Conservation (phyloP, 2,113 vertebrate genomes). For the Laticauda laticaudata region DNA sequence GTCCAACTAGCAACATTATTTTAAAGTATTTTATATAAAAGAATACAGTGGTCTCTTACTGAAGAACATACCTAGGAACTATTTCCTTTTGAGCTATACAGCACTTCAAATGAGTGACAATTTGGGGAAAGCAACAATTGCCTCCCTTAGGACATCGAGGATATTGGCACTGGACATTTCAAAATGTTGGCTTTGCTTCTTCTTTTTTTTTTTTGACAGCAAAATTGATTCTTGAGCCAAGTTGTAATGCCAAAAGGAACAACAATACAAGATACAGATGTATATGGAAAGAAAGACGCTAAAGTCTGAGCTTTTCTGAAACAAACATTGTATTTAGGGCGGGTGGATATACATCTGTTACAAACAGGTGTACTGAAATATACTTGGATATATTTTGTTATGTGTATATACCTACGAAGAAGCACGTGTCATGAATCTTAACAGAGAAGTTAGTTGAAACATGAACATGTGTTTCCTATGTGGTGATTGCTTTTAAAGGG, state of each 20-base stretch:
- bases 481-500: neutral
- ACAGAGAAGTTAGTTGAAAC: neutral
- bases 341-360: neutral
- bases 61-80: neutral
- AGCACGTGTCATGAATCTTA: neutral
- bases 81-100: neutral
- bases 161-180: neutral
- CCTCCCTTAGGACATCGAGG: neutral
- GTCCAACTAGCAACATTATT: constrained; percentile 25
- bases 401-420: neutral
- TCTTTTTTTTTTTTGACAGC: neutral
- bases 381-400: neutral
- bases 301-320: neutral
- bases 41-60: neutral
- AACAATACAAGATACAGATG: neutral
- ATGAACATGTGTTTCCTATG: neutral
- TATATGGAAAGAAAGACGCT: neutral
- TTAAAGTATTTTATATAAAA: neutral
- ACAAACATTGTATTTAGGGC: neutral
- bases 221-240: neutral
- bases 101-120: neutral
- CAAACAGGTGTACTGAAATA: neutral
- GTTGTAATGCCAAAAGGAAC: neutral
- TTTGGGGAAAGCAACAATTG: constrained; percentile 22
- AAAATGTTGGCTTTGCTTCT: neutral